Evolutionary conservation across 1,140 invertebrate genomes (phyloP).

Genomic region (Drosophila pruinosa): DNA sequence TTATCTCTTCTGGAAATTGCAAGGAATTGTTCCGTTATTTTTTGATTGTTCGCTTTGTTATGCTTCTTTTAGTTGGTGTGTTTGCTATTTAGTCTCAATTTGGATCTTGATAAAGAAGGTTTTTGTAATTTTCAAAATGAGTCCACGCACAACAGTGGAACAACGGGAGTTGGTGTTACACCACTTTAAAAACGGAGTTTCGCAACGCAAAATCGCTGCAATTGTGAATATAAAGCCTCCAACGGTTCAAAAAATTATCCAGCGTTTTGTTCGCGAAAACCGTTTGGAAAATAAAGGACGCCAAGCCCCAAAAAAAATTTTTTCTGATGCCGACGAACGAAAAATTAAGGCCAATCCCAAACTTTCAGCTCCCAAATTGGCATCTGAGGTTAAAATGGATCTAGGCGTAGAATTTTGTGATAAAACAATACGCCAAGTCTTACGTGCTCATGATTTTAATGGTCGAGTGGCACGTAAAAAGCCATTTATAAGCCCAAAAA

Average conservation of each 20-base stretch:
- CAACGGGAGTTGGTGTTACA: neutral
- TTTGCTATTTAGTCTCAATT: too few relatives aligned
- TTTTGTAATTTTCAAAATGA: too few relatives aligned
- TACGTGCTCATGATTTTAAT: neutral
- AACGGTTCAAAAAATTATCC: neutral
- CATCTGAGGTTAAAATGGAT: neutral
- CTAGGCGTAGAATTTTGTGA: neutral
- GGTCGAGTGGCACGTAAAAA: conserved; percentile 12
- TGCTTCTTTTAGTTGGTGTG: too few relatives aligned
- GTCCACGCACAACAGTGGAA: neutral
- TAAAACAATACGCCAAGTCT: neutral
- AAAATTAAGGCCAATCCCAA: neutral
- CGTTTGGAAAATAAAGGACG: neutral
- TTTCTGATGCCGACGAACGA: neutral
- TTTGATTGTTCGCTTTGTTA: too few relatives aligned
- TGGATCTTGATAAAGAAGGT: too few relatives aligned
- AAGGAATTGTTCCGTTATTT: too few relatives aligned
- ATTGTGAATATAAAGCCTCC: neutral
- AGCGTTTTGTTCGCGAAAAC: neutral
- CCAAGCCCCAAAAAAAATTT: neutral
- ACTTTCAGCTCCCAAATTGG: neutral
- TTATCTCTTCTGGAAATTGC: too few relatives aligned
- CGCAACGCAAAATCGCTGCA: neutral
- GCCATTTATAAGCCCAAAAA: conserved; percentile 3
- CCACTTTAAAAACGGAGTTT: neutral